phyloP scores from a whole-genome alignment of 1,140 invertebrate genomes.

The Drosophila sulfurigaster region DNA sequence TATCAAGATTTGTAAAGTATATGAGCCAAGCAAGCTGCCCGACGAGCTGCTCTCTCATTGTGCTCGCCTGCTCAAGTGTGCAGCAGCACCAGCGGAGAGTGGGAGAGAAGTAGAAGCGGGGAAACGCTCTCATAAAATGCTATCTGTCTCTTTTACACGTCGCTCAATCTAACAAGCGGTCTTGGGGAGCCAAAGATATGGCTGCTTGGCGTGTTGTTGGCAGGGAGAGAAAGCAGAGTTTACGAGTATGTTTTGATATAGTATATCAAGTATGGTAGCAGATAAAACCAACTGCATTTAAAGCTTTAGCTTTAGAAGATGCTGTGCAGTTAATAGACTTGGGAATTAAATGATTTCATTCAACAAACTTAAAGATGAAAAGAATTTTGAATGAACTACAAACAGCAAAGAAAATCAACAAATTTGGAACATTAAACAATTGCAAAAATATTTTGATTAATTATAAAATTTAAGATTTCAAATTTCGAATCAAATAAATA shows the following conservation, averaged over 20 bases:
- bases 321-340: not conserved
- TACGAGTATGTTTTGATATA: conserved; percentile 36
- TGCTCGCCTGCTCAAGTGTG: conserved; percentile 50
- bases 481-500: too few species aligned
- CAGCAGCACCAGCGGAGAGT: not conserved
- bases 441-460: too few species aligned
- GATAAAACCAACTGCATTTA: conserved; percentile 24
- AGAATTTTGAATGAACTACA: not conserved
- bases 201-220: conserved; percentile 65
- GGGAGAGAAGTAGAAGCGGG: not conserved
- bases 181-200: conserved; percentile 53
- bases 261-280: conserved; percentile 18
- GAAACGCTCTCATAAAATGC: conserved; percentile 69
- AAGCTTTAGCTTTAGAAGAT: conserved; percentile 10
- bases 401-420: too few species aligned
- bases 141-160: conserved; percentile 79
- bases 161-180: conserved; percentile 24
- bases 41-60: conserved; percentile 50
- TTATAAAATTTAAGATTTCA: too few species aligned
- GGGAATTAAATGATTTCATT: not conserved
- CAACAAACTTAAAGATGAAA: not conserved
- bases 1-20: conserved; percentile 83
- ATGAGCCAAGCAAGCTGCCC: conserved; percentile 74
- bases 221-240: conserved; percentile 37
- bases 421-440: too few species aligned